These are phyloP conservation scores for Notolepis coatsorum DNA, from an alignment of 2,797 vertebrate species.

Conservation along the genomic window DNA sequence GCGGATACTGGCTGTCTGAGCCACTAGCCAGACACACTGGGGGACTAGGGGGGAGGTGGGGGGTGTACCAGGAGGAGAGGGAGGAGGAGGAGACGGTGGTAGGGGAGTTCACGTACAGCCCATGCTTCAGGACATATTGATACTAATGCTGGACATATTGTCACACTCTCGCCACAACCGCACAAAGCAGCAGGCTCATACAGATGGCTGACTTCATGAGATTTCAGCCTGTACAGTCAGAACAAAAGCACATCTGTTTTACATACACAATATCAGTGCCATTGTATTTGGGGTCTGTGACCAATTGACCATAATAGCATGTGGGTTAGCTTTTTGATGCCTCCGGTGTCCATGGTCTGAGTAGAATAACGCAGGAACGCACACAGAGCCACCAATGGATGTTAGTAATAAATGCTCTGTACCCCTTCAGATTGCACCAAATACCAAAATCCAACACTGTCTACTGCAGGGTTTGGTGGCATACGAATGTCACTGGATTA, in stretches of 20 bases:
- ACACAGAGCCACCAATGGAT: too few relatives aligned
- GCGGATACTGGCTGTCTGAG: conserved; percentile 85
- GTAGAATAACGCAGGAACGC: conserved; percentile 37
- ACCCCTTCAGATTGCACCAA: conserved; percentile 64
- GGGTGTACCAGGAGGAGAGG: conserved; percentile 29
- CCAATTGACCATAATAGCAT: neutral
- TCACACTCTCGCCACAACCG: conserved; percentile 42
- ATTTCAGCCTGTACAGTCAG: neutral
- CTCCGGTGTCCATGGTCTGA: conserved; percentile 11
- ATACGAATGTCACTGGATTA: conserved; percentile 63
- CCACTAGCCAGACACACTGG: conserved; percentile 83
- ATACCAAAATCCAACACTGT: conserved; percentile 67
- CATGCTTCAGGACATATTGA: conserved; percentile 57
- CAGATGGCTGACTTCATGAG: conserved; percentile 6
- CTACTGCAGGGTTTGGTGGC: conserved; percentile 61
- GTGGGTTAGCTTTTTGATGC: neutral
- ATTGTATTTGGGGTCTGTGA: neutral
- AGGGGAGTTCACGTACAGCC: conserved; percentile 71
- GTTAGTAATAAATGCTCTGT: conserved; percentile 48
- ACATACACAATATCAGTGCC: neutral
- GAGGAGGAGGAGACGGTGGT: conserved; percentile 52
- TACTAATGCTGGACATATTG: conserved; percentile 45
- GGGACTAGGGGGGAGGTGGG: conserved; percentile 51
- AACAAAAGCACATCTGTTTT: neutral
- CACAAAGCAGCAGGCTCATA: neutral